Conservation (phyloP, 92 coral and sea anemone species). For the Porites cylindrica region DNA sequence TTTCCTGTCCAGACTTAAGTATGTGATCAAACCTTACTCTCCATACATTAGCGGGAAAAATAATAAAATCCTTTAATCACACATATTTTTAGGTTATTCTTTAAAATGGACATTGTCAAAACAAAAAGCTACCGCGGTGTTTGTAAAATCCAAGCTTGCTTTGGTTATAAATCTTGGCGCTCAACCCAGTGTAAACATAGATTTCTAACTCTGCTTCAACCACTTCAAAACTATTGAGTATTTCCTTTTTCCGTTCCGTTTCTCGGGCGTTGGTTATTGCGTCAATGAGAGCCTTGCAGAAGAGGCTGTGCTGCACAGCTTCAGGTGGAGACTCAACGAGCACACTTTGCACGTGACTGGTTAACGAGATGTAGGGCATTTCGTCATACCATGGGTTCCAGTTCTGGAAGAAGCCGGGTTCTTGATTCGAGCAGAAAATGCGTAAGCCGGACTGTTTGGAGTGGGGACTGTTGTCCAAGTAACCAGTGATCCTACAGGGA, state of each 20-base stretch:
- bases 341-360: constrained; percentile 62
- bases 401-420: constrained; percentile 83
- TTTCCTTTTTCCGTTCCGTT: constrained; percentile 40
- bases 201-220: constrained; percentile 89
- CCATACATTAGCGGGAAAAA: too few relatives aligned
- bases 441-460: constrained; percentile 79
- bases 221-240: constrained; percentile 75
- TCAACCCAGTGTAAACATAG: constrained; percentile 79
- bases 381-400: constrained; percentile 98
- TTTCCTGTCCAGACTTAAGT: too few relatives aligned
- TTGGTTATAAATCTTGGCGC: constrained; percentile 90
- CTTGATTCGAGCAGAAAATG: constrained; percentile 63
- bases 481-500: constrained; percentile 80
- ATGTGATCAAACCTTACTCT: too few relatives aligned
- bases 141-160: constrained; percentile 94
- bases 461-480: constrained; percentile 83
- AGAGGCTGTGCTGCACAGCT: constrained; percentile 50
- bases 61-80: neutral
- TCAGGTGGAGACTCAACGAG: constrained; percentile 69
- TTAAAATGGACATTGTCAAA: constrained; percentile 4
- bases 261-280: constrained; percentile 84
- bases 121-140: constrained; percentile 89
- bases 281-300: constrained; percentile 80
- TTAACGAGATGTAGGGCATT: constrained; percentile 78
- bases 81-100: neutral